phyloP scores from a whole-genome alignment of 1,140 invertebrate genomes.

The Nymphalis io region DNA sequence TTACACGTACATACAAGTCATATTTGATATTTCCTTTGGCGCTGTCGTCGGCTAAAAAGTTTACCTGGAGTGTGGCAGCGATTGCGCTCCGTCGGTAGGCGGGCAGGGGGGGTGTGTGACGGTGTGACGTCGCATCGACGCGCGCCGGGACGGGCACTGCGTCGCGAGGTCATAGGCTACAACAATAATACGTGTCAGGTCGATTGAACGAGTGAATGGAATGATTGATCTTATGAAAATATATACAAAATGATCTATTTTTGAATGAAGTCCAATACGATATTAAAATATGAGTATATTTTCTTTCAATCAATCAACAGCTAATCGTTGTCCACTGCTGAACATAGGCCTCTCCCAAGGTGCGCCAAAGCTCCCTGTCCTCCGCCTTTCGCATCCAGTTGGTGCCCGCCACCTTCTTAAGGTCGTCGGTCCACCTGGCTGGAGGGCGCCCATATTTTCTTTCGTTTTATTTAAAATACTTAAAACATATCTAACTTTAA shows the following conservation, averaged over 20 bases:
- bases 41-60: background rate
- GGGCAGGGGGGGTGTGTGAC: slow-evolving; percentile 81
- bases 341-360: too few species aligned
- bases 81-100: slow-evolving; percentile 80
- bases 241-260: background rate
- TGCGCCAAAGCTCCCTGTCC: too few species aligned
- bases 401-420: too few species aligned
- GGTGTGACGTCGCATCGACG: slow-evolving; percentile 87
- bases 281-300: too few species aligned
- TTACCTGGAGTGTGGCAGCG: slow-evolving; percentile 87
- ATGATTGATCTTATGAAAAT: background rate
- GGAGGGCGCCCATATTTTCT: too few species aligned
- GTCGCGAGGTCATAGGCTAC: slow-evolving; percentile 90
- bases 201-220: slow-evolving; percentile 5
- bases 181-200: slow-evolving; percentile 26
- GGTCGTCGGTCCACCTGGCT: too few species aligned
- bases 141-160: slow-evolving; percentile 86
- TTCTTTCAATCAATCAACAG: too few species aligned
- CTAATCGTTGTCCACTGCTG: too few species aligned
- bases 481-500: too few species aligned
- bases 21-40: background rate
- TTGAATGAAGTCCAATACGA: too few species aligned
- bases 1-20: background rate
- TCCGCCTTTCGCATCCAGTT: too few species aligned
- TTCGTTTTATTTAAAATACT: too few species aligned